Evolutionary conservation across 1,140 invertebrate genomes (phyloP).

Genomic region (Oscheius sp.): DNA sequence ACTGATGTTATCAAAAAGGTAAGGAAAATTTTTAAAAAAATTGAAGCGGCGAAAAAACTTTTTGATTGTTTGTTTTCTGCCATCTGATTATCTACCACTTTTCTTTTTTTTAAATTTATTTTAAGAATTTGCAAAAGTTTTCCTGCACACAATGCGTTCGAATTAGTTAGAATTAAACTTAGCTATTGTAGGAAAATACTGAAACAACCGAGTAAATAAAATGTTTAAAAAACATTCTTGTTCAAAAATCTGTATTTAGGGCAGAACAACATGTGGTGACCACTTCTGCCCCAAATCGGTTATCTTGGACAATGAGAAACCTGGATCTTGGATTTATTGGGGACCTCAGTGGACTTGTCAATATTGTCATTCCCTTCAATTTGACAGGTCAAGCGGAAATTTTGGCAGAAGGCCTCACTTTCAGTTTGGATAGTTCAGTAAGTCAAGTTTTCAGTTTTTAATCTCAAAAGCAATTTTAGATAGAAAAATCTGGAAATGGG

Average conservation of each 20-base stretch:
- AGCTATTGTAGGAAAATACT: too few relatives aligned
- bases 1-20: too few relatives aligned
- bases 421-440: conserved; percentile 35
- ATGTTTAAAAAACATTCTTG: neutral
- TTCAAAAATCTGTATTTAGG: neutral
- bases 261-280: conserved; percentile 28
- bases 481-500: conserved; percentile 30
- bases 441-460: neutral
- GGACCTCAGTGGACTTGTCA: conserved; percentile 38
- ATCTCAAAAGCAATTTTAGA: conserved; percentile 10
- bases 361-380: conserved; percentile 42
- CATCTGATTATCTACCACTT: too few relatives aligned
- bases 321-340: conserved; percentile 42
- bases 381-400: conserved; percentile 43
- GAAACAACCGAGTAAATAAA: neutral
- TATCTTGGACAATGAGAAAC: conserved; percentile 40
- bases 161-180: too few relatives aligned
- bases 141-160: too few relatives aligned
- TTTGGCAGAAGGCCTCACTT: conserved; percentile 39
- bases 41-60: too few relatives aligned
- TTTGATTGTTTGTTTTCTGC: too few relatives aligned
- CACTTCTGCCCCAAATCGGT: conserved; percentile 33
- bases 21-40: too few relatives aligned
- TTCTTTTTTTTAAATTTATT: too few relatives aligned
- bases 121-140: too few relatives aligned